These are phyloP conservation scores for Staurois parvus DNA, from an alignment of 2,797 vertebrate genomes.

Conservation along the genomic window DNA sequence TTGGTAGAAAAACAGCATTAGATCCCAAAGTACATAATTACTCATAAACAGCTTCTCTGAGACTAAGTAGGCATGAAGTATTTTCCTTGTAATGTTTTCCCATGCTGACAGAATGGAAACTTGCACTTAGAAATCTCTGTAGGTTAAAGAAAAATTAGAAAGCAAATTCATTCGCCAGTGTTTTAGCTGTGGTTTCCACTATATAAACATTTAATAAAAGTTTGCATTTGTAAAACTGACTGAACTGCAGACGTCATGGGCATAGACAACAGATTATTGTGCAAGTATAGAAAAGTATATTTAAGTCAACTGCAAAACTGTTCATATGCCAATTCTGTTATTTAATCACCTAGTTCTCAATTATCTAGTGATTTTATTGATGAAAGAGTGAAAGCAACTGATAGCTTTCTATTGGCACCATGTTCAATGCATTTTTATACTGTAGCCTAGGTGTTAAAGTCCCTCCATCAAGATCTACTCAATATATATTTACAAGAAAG, in stretches of 20 bases:
- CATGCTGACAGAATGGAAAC: slow-evolving; percentile 13
- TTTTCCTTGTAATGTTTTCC: slow-evolving; percentile 12
- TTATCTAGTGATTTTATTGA: too few species aligned
- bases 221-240: background rate
- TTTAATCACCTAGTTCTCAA: background rate
- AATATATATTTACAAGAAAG: too few species aligned
- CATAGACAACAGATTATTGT: background rate
- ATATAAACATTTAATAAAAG: background rate
- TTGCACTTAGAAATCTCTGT: slow-evolving; percentile 2
- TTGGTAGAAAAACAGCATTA: too few species aligned
- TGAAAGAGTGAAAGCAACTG: too few species aligned
- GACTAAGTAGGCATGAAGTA: background rate
- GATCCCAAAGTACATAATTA: background rate
- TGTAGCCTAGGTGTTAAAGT: too few species aligned
- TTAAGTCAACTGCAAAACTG: background rate
- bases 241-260: background rate
- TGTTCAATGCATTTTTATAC: too few species aligned
- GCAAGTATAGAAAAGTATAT: background rate
- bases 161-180: background rate
- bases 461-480: too few species aligned
- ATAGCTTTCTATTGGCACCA: too few species aligned
- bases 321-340: background rate
- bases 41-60: background rate
- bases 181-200: background rate
- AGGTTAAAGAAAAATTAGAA: background rate